These are phyloP conservation scores for Porites australiensis DNA, from an alignment of 64 coral and sea anemone genomes.

Conservation along the genomic window DNA sequence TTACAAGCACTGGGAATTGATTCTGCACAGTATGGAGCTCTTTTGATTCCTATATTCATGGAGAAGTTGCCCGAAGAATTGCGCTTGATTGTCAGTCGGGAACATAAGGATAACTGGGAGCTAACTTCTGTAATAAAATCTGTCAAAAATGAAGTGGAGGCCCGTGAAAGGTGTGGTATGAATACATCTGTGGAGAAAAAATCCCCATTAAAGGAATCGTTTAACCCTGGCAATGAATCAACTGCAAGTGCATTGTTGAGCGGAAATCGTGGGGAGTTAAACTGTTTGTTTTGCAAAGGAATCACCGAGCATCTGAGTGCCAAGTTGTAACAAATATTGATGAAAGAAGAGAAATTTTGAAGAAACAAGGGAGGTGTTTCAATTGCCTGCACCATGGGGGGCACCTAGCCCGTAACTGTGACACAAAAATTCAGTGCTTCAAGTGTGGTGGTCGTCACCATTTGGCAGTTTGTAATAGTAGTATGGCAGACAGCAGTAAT, in stretches of 20 bases:
- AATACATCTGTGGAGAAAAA: not conserved
- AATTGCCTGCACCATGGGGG: not conserved
- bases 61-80: constrained; percentile 56
- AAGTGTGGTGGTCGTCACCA: too few species aligned
- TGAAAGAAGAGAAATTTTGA: too few species aligned
- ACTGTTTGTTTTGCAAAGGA: not conserved
- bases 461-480: too few species aligned
- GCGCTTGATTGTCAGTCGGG: constrained; percentile 28
- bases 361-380: not conserved
- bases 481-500: too few species aligned
- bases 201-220: not conserved
- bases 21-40: constrained; percentile 40
- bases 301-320: not conserved
- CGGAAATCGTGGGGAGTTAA: not conserved
- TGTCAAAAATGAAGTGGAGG: not conserved
- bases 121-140: not conserved
- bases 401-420: not conserved
- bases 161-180: not conserved
- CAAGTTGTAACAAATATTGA: too few species aligned
- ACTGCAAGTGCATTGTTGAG: not conserved
- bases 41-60: constrained; percentile 35
- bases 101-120: not conserved
- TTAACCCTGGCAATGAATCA: too few species aligned
- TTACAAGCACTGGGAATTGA: constrained; percentile 32
- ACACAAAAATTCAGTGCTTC: too few species aligned